Conservation (phyloP, 2,888 invertebrate genomes). For the Cryptocheilus praepositus region DNA sequence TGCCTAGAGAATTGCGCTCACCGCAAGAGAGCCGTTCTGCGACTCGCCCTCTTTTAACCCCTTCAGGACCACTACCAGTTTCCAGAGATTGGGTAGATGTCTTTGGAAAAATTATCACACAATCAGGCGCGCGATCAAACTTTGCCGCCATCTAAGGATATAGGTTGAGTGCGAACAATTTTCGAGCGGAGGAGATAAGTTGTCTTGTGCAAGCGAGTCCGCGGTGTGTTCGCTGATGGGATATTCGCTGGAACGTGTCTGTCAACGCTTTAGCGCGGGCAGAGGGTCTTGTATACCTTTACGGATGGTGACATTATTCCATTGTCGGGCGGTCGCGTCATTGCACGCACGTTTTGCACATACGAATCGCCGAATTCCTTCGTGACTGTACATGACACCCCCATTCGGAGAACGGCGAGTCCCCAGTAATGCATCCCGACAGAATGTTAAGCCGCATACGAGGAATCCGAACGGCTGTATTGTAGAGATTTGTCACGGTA, state of each 20-base stretch:
- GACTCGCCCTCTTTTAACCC: constrained; percentile 5
- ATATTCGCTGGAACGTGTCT: no score
- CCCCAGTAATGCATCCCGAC: background rate
- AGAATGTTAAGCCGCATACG: no score
- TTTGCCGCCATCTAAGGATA: no score
- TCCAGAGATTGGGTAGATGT: background rate
- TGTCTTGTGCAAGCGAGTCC: background rate
- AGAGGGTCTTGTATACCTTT: no score
- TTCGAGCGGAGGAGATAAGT: background rate
- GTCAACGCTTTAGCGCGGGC: no score
- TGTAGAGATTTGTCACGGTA: no score
- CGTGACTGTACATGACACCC: background rate
- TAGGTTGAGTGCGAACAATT: background rate
- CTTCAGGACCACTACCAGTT: background rate
- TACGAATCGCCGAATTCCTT: constrained; percentile 8
- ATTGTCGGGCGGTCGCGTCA: background rate
- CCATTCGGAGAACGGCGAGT: background rate
- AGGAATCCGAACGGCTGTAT: no score
- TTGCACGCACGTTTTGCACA: constrained; percentile 3
- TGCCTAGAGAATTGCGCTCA: constrained; percentile 10
- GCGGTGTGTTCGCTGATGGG: background rate
- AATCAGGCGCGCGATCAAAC: no score
- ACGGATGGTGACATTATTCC: background rate
- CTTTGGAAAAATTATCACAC: no score
- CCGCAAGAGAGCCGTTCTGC: constrained; percentile 10